Percentiles rank a stretch among this genome's conserved stretches.
Evolutionary conservation across 2,888 invertebrate species (phyloP).

Genomic region (Ormyrus nitidulus): DNA sequence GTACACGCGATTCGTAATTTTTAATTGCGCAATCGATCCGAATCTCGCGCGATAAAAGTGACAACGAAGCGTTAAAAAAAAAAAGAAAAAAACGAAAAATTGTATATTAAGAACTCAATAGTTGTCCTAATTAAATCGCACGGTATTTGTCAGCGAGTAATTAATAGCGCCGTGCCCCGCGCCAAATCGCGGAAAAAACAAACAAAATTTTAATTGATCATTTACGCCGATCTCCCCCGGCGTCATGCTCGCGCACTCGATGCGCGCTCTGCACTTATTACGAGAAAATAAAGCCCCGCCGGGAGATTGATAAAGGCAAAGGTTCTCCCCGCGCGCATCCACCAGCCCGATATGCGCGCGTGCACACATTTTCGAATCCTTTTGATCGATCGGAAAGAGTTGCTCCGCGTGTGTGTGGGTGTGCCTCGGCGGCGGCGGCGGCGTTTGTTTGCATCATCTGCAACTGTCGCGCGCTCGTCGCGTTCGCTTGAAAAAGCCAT

Average conservation of each 20-base stretch:
- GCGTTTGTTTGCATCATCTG: slow-evolving; percentile 44
- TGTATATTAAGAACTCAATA: background rate
- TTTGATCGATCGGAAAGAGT: slow-evolving; percentile 32
- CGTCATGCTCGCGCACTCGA: background rate
- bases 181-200: background rate
- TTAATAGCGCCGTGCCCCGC: background rate
- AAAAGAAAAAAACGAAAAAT: background rate
- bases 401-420: background rate
- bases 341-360: background rate
- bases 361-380: slow-evolving; percentile 2
- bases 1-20: too few relatives aligned
- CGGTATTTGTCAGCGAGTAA: background rate
- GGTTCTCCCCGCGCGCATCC: too few relatives aligned
- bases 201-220: slow-evolving; percentile 17
- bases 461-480: slow-evolving; percentile 30
- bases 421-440: background rate
- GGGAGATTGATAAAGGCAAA: slow-evolving; percentile 24
- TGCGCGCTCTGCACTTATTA: slow-evolving; percentile 6
- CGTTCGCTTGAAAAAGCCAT: slow-evolving; percentile 29
- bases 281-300: slow-evolving; percentile 12
- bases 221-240: background rate
- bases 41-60: too few relatives aligned
- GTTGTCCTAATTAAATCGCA: slow-evolving; percentile 15
- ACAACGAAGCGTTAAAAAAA: background rate
- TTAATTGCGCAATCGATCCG: too few relatives aligned